Percentiles rank a stretch among this genome's conserved stretches.
Conservation (phyloP, 2,797 vertebrate genomes). For the Urocyon cinereoargenteus region DNA sequence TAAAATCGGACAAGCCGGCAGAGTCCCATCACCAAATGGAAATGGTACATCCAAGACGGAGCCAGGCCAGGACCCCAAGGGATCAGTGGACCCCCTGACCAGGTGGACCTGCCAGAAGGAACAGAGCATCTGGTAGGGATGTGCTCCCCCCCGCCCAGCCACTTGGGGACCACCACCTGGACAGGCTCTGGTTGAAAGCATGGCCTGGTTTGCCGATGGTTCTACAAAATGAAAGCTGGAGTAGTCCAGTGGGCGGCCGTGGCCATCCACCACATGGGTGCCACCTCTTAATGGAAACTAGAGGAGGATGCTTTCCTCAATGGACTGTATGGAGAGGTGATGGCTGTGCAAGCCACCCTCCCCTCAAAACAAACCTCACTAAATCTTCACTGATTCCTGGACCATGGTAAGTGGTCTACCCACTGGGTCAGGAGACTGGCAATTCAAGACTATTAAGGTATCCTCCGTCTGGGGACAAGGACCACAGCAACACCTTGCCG, state of each 20-base stretch:
- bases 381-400: not conserved
- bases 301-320: not conserved
- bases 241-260: not conserved
- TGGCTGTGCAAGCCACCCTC: not conserved
- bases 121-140: not conserved
- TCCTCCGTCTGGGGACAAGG: not conserved
- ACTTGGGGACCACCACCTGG: not conserved
- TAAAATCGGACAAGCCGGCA: not conserved
- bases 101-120: not conserved
- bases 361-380: not conserved
- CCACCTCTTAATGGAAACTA: not conserved
- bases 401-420: not conserved
- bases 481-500: not conserved
- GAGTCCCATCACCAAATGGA: not conserved
- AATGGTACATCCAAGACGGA: not conserved
- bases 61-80: not conserved
- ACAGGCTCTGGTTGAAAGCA: not conserved
- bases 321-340: not conserved
- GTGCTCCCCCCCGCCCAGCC: not conserved
- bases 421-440: not conserved
- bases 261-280: not conserved
- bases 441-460: not conserved
- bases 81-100: not conserved
- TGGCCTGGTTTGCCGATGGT: not conserved
- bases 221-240: not conserved